Base-by-base conservation (phyloP, 1,140 invertebrate genomes). In the Brachystomella parvula region DNA sequence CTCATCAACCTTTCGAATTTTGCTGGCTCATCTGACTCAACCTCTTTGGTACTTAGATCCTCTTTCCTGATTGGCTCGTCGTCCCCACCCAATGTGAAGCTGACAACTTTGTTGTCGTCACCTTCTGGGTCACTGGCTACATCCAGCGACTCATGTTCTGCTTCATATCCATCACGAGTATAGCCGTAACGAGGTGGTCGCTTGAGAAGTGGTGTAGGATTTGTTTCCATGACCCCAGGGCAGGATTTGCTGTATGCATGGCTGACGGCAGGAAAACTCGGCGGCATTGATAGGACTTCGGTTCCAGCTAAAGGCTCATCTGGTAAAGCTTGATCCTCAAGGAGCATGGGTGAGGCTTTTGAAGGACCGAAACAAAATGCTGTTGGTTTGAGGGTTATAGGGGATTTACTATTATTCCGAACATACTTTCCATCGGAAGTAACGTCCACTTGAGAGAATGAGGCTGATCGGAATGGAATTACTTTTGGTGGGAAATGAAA, bases 381-480 rank as follows among this genome's bases (percentile, higher is more conserved):
- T n/a, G 69, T 68, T 24, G 72, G 72, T 62, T 71, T 71, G 0
- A 73, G 67, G 0, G 65, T 72, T 2, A 71, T 71, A 0, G 66
- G 63, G 24, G 67, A 73, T 17, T 60, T 47, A 12, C 9, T 12
- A 19, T 66, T 68, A 65, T 62, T 73, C 26, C 75, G 66, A 19
- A 75, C 71, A 64, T 79, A 79, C 59, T 79, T 78, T 12, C 78
- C 78, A 21, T 79, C 78, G 0, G 76, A 74, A 1, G 74, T 75
- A 72, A 85, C 87, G 75, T 90, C 88, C 47, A 89, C 87, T 77
- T 90, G 89, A 0, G 89, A 89, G 73, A 91, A 90, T 12, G 89
- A 91, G 3, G 89, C 88, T 74, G 88, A 90, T 30, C 89, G 81
- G 70, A 86, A 88, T 2, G 87, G 85, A 57, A 69, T 65, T 0